A percentile compares a stretch with the other conserved stretches of the same genome.
These are phyloP conservation scores for Ichneumoninae sp. DNA, from an alignment of 2,888 invertebrate genomes.

Conservation along the genomic window DNA sequence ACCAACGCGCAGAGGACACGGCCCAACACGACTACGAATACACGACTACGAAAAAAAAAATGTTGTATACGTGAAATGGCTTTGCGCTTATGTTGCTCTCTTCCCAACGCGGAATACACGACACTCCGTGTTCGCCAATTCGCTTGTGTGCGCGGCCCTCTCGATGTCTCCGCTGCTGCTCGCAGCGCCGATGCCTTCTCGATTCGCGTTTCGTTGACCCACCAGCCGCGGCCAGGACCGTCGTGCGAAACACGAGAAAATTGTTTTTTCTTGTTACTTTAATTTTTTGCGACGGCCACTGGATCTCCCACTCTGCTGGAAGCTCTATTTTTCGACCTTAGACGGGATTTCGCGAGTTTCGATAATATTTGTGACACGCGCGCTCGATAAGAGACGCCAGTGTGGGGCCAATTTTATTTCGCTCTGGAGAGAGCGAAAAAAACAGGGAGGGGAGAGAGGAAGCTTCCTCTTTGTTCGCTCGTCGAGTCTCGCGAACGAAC, in stretches of 20 bases:
- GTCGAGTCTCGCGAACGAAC: slow-evolving; percentile 7
- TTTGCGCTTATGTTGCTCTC: neutral
- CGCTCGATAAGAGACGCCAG: neutral
- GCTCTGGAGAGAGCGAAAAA: neutral
- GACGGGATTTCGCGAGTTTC: neutral
- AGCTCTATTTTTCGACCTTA: neutral
- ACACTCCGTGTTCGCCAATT: slow-evolving; percentile 3
- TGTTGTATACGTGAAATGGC: neutral
- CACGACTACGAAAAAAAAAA: neutral
- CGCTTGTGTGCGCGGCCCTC: neutral
- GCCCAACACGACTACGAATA: slow-evolving; percentile 11
- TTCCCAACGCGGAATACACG: neutral
- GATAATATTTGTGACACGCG: neutral
- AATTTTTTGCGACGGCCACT: neutral
- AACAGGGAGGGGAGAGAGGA: neutral
- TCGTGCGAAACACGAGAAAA: slow-evolving; percentile 11
- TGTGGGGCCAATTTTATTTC: neutral
- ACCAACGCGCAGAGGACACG: slow-evolving; percentile 9
- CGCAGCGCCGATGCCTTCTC: slow-evolving; percentile 33
- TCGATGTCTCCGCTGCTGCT: neutral
- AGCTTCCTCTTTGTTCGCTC: slow-evolving; percentile 4
- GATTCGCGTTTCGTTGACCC: slow-evolving; percentile 28
- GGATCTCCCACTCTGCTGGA: neutral
- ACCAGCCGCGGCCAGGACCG: slow-evolving; percentile 1
- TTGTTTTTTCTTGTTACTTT: neutral